Evolutionary conservation across 2,113 vertebrate species (phyloP).

Genomic region (Ornithorhynchus anatinus): DNA sequence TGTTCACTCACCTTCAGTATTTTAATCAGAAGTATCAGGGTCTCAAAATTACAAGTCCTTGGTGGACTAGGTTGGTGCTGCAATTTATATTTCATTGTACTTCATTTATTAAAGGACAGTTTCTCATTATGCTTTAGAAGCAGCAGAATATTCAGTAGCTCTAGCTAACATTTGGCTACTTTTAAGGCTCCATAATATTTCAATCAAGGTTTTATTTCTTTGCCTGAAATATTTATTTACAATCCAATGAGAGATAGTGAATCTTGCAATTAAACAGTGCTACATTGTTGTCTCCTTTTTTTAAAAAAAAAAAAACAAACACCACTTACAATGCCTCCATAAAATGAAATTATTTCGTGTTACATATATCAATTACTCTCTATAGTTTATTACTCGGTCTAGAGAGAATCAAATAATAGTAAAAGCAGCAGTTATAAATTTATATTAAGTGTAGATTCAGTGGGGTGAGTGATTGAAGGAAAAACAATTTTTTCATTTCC

Average conservation of each 20-base stretch:
- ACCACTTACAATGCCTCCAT: background rate
- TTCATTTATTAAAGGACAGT: slow-evolving; percentile 22
- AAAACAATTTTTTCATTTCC: background rate
- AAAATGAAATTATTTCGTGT: slow-evolving; percentile 2
- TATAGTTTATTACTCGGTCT: background rate
- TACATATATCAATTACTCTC: background rate
- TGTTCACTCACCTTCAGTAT: slow-evolving; percentile 19
- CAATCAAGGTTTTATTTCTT: slow-evolving; percentile 21
- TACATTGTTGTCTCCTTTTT: background rate
- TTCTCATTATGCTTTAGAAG: slow-evolving; percentile 22
- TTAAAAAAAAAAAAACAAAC: too few species aligned
- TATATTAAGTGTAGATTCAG: too few species aligned
- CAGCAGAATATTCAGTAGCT: background rate
- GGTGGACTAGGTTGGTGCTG: background rate
- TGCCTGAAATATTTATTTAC: background rate
- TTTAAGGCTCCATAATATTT: slow-evolving; percentile 10
- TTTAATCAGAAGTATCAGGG: background rate
- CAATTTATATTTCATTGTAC: slow-evolving; percentile 17
- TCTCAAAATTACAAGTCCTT: slow-evolving; percentile 23
- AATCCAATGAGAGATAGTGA: background rate
- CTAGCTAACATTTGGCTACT: slow-evolving; percentile 11
- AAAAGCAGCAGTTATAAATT: too few species aligned
- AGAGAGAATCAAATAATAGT: background rate
- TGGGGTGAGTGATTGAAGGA: too few species aligned
- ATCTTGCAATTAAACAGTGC: background rate